Conservation (phyloP, 2,113 vertebrate genomes). For the Zapus hudsonius region DNA sequence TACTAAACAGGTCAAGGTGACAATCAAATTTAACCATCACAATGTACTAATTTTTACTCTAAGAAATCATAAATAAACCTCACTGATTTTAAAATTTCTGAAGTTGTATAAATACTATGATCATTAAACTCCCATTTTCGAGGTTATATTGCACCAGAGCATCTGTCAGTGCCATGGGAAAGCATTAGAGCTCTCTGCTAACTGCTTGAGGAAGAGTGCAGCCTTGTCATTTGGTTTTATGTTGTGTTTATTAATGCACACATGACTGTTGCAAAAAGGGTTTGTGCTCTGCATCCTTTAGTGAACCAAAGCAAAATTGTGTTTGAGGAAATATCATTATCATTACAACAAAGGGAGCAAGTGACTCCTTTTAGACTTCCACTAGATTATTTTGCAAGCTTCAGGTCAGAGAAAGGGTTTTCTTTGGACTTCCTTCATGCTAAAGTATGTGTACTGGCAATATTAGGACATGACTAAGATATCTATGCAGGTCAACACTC, state of each 20-base stretch:
- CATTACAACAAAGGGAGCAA: neutral
- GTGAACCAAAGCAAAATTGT: constrained; percentile 46
- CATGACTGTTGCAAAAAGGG: neutral
- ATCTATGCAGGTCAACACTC: neutral
- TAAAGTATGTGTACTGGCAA: constrained; percentile 47
- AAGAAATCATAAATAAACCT: constrained; percentile 53
- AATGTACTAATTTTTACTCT: constrained; percentile 55
- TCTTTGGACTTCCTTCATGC: constrained; percentile 36
- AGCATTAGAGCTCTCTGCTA: neutral
- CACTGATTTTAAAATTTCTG: constrained; percentile 62
- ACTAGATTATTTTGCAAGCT: neutral
- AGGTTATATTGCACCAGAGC: constrained; percentile 32
- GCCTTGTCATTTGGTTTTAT: constrained; percentile 53
- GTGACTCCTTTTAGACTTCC: constrained; percentile 1
- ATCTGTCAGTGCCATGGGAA: constrained; percentile 49
- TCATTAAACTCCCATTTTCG: constrained; percentile 54
- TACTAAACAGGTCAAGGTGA: too few relatives aligned
- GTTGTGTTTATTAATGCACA: constrained; percentile 38
- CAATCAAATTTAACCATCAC: too few relatives aligned
- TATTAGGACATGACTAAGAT: constrained; percentile 47
- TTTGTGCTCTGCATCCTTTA: constrained; percentile 38
- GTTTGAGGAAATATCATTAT: neutral
- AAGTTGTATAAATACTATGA: constrained; percentile 49
- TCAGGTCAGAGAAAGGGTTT: constrained; percentile 18
- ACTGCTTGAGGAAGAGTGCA: constrained; percentile 50